Evolutionary conservation across 2,113 vertebrate species (phyloP).

Genomic region (Coryphaenoides rupestris): DNA sequence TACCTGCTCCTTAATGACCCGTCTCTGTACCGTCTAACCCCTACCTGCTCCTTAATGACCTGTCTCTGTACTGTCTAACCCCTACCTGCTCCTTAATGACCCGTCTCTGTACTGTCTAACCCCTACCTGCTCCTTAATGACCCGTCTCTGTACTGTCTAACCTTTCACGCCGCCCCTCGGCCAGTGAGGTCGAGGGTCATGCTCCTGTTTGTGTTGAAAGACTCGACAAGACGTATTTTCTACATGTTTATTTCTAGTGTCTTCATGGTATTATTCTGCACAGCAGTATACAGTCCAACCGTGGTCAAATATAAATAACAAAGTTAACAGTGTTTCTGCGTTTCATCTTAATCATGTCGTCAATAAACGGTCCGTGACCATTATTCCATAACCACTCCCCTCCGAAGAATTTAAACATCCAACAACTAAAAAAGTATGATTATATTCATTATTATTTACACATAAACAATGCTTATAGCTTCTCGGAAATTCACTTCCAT

Average conservation of each 20-base stretch:
- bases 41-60: no score
- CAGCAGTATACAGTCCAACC: constrained; percentile 75
- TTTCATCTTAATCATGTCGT: constrained; percentile 74
- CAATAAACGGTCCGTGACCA: constrained; percentile 61
- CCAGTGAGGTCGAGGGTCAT: no score
- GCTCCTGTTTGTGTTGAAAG: no score
- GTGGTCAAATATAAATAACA: constrained; percentile 82
- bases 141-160: no score
- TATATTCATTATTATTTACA: constrained; percentile 76
- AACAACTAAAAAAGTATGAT: constrained; percentile 73
- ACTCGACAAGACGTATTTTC: constrained; percentile 44
- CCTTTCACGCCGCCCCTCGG: no score
- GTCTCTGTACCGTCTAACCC: no score
- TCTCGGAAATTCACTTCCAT: constrained; percentile 71
- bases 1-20: no score
- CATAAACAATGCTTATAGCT: constrained; percentile 74
- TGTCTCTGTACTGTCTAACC: no score
- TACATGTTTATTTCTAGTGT: constrained; percentile 78
- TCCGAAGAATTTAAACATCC: constrained; percentile 66
- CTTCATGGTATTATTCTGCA: constrained; percentile 76
- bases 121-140: no score
- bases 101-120: no score
- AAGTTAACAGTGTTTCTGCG: constrained; percentile 73
- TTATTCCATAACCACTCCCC: constrained; percentile 58
- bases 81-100: no score